phyloP scores from a whole-genome alignment of 1,140 invertebrate species.

The Euura saliciscinereae region DNA sequence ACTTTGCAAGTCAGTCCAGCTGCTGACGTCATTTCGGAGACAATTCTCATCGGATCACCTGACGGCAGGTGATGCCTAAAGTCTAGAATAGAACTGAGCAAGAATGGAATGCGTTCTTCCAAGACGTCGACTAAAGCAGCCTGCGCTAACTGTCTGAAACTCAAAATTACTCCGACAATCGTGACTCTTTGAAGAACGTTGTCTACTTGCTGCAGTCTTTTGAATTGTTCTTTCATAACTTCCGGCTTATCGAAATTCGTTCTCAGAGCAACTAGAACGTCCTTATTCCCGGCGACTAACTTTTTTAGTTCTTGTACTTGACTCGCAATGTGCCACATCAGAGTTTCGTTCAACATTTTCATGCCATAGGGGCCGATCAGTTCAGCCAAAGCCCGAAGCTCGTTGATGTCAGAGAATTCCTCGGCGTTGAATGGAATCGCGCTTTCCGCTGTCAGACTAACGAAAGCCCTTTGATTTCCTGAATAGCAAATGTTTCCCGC shows the following conservation, averaged over 20 bases:
- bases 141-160: constrained; percentile 92
- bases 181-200: constrained; percentile 96
- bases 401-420: constrained; percentile 97
- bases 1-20: constrained; percentile 92
- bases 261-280: constrained; percentile 85
- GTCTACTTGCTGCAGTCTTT: constrained; percentile 88
- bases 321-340: constrained; percentile 98
- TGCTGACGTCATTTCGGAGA: constrained; percentile 96
- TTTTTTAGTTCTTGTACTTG: constrained; percentile 98
- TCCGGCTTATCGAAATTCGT: constrained; percentile 98
- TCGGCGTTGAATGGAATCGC: constrained; percentile 94
- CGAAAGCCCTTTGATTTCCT: constrained; percentile 94
- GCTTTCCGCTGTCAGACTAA: constrained; percentile 87
- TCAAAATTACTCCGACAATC: constrained; percentile 96
- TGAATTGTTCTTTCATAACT: constrained; percentile 97
- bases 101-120: constrained; percentile 94
- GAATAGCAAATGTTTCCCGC: constrained; percentile 97
- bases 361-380: constrained; percentile 98
- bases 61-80: constrained; percentile 92
- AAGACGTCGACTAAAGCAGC: constrained; percentile 93
- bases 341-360: constrained; percentile 93
- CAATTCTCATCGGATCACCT: constrained; percentile 89
- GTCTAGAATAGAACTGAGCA: constrained; percentile 93
- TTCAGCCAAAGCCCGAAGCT: constrained; percentile 95
- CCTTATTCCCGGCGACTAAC: constrained; percentile 90